These are phyloP conservation scores for Epizoanthus illoricatus DNA, from an alignment of 92 coral and sea anemone genomes.

Conservation along the genomic window DNA sequence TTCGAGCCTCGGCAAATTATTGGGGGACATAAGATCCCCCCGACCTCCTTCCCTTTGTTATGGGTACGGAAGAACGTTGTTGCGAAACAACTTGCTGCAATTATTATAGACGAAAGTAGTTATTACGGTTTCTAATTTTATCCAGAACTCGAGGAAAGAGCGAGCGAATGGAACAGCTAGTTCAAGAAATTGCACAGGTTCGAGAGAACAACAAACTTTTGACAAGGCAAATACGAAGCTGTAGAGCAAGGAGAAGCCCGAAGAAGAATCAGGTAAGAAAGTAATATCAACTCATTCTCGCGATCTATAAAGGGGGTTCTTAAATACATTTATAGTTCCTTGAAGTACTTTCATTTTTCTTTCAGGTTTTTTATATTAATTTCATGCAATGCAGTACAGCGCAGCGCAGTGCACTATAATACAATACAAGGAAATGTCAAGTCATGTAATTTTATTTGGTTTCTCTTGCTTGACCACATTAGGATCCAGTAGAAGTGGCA, in stretches of 20 bases:
- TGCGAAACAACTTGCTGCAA: neutral
- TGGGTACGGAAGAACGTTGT: neutral
- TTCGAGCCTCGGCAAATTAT: too few species aligned
- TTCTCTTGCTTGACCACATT: too few species aligned
- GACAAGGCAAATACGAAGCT: conserved; percentile 2
- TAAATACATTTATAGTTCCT: neutral
- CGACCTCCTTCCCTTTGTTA: too few species aligned
- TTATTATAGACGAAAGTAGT: too few species aligned
- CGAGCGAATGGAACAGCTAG: conserved; percentile 21
- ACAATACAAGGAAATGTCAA: too few species aligned
- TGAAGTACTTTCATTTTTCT: neutral
- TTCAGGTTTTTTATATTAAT: too few species aligned
- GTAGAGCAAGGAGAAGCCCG: neutral
- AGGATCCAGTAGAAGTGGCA: too few species aligned
- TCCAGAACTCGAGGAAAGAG: conserved; percentile 18
- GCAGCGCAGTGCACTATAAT: too few species aligned
- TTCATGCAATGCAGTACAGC: too few species aligned
- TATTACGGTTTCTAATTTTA: neutral
- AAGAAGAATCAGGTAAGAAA: neutral
- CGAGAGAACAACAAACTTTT: conserved; percentile 15
- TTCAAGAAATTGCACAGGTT: conserved; percentile 14
- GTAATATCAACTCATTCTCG: neutral
- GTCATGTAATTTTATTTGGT: too few species aligned
- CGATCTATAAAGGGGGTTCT: neutral
- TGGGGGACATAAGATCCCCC: too few species aligned